These are phyloP conservation scores for human (Homo sapiens) DNA, from an alignment of 2,113 vertebrate genomes.

Conservation along the genomic window GRCh38 chr5:149528001-149528500, in stretches of 20 bases:
- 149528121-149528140: not conserved
- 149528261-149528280: not conserved
- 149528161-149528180: not conserved
- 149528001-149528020: not conserved
- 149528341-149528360: not conserved
- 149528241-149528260: not conserved
- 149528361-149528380: not conserved
- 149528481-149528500: not conserved
- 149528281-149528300: not conserved
- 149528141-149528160: not conserved
- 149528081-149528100: not conserved
- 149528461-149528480: constrained; percentile 33
- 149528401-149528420: constrained; percentile 33
- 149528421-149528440: not conserved
- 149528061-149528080: constrained; percentile 3
- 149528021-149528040: not conserved
- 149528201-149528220: not conserved
- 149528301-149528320: not conserved
- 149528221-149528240: not conserved
- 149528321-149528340: not conserved
- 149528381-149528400: constrained; percentile 9
- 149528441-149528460: not conserved
- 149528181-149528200: not conserved
- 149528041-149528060: constrained; percentile 16
- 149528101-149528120: not conserved